Base-by-base conservation (phyloP, 2,888 invertebrate species). In the Cecidostiba fungosa region DNA sequence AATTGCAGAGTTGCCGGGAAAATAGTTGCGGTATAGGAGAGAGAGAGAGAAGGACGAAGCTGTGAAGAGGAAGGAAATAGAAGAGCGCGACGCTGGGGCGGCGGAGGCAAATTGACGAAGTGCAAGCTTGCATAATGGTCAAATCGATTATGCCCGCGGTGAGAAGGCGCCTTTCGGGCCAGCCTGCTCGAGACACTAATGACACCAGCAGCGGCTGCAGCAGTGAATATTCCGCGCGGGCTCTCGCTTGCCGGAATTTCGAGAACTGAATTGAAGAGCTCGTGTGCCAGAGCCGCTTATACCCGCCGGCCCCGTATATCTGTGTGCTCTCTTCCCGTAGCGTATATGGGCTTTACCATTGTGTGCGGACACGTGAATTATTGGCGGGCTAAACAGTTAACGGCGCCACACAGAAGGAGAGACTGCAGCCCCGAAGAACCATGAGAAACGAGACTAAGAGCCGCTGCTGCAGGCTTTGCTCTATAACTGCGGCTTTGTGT, bases 131-230 rank as follows among this genome's bases (percentile, higher is more conserved):
- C 36, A 72, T 39, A 36, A 72, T 72, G 72, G 19, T 72, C n/a
- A 19, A 39, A 72, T 72, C 72, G 72, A 72, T 72, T 72, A 72
- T 72, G 72, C 72, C 72, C 39, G 39, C 72, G 72, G 39, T 72
- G 72, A 32, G 32, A 72, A 72, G 36, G 16, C 72, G 39, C 29
- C 39, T 32, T 39, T 72, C 72, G n/a, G 72, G 72, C 72, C 72
- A 0, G 36, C 4, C 39, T 39, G 72, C 72, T n/a, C 32, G 72
- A 39, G 72, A 19, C 72, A 72, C 72, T 72, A 72, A 72, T 72
- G 10, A 36, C 72, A 10, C 36, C 36, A 39, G 72, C 72, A 59
- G 6, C 0, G n/a, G 8, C n/a, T n/a, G 54, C 54, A 8, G n/a
- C 54, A n/a, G n/a, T 36, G 6, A 36, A 72, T 72, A n/a, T n/a